Evolutionary conservation across 2,797 vertebrate species (phyloP).

Genomic region (Simalia tracyae): DNA sequence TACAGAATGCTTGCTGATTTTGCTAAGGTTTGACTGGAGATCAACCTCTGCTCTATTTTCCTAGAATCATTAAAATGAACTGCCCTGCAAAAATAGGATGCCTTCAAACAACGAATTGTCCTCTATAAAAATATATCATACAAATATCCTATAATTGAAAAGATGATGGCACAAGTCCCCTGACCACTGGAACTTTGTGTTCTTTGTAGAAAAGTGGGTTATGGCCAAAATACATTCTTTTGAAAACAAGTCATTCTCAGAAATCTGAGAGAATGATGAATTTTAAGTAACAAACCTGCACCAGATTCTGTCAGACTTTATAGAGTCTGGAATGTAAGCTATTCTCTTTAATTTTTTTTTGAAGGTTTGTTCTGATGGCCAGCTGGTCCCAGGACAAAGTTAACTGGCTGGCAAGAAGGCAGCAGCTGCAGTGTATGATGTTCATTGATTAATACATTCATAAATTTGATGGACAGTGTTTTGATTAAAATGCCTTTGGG

Average conservation of each 20-base stretch:
- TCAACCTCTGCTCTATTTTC: not conserved
- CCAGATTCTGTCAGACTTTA: not conserved
- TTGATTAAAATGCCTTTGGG: slow-evolving; percentile 5
- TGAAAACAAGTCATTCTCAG: not conserved
- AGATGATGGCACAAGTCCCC: not conserved
- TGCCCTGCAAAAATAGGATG: not conserved
- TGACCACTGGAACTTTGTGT: not conserved
- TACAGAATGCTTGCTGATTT: not conserved
- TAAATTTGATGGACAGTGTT: slow-evolving; percentile 3
- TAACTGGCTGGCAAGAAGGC: not conserved
- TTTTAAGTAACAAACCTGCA: not conserved
- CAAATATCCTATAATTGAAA: not conserved
- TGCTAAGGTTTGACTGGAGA: not conserved
- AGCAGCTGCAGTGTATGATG: not conserved
- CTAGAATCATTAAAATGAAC: not conserved
- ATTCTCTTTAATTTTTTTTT: not conserved
- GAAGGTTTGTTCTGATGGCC: not conserved
- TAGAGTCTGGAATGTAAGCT: not conserved
- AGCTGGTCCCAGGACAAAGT: not conserved
- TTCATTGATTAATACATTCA: slow-evolving; percentile 1
- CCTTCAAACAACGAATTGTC: not conserved
- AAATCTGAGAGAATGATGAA: not conserved
- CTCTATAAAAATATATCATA: not conserved
- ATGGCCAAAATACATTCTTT: not conserved
- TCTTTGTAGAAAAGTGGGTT: not conserved